These are phyloP conservation scores for Climacteris rufus DNA, from an alignment of 2,113 vertebrate species.

Conservation along the genomic window DNA sequence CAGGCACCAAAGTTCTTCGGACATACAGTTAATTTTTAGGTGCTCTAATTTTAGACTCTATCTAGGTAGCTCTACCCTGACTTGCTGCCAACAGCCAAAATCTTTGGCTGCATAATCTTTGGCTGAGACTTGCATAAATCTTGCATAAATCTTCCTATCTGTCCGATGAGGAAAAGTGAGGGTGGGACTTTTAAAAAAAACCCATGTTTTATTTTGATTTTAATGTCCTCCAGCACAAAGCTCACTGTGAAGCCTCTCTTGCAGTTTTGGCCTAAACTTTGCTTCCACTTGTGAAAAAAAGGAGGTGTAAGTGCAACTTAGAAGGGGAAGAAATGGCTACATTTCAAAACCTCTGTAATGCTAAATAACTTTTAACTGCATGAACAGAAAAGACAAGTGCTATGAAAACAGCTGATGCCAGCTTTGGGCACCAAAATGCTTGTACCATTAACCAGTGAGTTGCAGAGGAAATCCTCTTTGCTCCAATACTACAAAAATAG, in stretches of 20 bases:
- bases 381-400: neutral
- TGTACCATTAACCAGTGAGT: neutral
- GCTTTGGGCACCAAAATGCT: neutral
- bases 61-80: neutral
- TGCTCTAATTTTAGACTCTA: constrained; percentile 51
- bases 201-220: neutral
- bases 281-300: neutral
- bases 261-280: neutral
- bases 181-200: neutral
- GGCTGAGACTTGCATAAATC: constrained; percentile 24
- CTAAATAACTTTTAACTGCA: neutral
- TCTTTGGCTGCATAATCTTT: no score
- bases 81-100: neutral
- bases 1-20: constrained; percentile 39
- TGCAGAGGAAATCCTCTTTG: neutral
- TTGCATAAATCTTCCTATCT: constrained; percentile 1
- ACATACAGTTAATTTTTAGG: constrained; percentile 42
- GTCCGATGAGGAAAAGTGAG: neutral
- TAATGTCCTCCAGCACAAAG: neutral
- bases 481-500: neutral
- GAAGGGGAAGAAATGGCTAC: neutral
- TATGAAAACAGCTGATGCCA: neutral
- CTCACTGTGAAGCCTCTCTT: neutral
- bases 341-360: neutral
- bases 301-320: neutral